Base-by-base conservation (phyloP, 1,140 invertebrate genomes). In the Xylocopa sonorina region DNA sequence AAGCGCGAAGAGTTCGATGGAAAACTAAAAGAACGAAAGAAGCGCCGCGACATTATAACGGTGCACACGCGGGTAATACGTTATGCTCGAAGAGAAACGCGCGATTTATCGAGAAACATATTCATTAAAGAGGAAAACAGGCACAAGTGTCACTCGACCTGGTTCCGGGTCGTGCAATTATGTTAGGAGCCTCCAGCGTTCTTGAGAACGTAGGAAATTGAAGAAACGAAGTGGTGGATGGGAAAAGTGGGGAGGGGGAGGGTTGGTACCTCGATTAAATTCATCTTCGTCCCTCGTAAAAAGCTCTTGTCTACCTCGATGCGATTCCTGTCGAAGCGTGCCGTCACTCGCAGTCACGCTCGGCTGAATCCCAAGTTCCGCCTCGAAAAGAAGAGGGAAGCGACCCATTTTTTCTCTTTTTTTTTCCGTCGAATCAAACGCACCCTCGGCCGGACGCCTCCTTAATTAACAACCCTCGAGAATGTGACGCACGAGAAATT, bases 171-270 rank as follows among this genome's bases (percentile, higher is more conserved):
- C 24, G 53, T 32, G 66, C 75, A 78, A 78, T 78, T 78, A 78
- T 60, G 66, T 69, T 10, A 55, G 64, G 67, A 43, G 43, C 21
- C 75, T 78, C 75, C 48, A 24, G 75, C 34, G 43, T 78, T 78
- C 75, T 78, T 78, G 66, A 78, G 71, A 78, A 78, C 60, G 66
- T 78, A 24, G 75, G 55, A 71, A 78, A 78, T 78, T 71, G 75
- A 78, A 71, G 75, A 67, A 60, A 78, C 51, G 68, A 71, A 71
- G 68, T 57, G 51, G 43, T n/a, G n/a, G n/a, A n/a, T n/a, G 1
- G 4, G 46, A 38, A 16, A 24, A 18, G 27, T 12, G 32, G 3
- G 29, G 43, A n/a, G 3, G 21, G 12, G 51, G 29, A 2, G 41
- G 21, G 7, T n/a, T 3, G 41, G 24, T 27, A 24, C 43, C 55